Percentiles rank a stretch among this genome's conserved stretches.
Conservation (phyloP, 2,113 vertebrate genomes). For the Phrynosoma blainvillii region DNA sequence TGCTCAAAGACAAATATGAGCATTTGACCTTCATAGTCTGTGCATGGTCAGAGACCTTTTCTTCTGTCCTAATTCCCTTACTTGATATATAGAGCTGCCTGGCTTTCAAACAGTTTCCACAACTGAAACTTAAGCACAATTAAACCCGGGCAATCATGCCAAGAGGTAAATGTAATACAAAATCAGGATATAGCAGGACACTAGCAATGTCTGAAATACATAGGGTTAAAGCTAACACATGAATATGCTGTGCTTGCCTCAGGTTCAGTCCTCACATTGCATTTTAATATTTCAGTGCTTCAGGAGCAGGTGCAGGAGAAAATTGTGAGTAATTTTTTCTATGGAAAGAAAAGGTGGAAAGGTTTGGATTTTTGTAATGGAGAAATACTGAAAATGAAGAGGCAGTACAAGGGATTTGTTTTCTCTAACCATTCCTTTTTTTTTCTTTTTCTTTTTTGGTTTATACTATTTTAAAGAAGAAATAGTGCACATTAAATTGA, state of each 20-base stretch:
- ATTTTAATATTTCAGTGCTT: not conserved
- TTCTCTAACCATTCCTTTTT: too few relatives aligned
- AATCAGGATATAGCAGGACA: not conserved
- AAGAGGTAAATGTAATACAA: not conserved
- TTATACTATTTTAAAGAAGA: too few relatives aligned
- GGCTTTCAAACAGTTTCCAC: not conserved
- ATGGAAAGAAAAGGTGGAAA: not conserved
- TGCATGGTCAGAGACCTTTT: not conserved
- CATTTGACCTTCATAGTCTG: not conserved
- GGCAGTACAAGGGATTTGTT: not conserved
- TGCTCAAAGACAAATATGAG: not conserved
- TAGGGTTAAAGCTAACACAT: not conserved
- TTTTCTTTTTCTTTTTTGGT: too few relatives aligned
- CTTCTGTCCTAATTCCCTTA: not conserved
- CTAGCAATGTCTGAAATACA: not conserved
- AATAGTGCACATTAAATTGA: too few relatives aligned
- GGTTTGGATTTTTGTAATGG: not conserved
- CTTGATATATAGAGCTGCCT: not conserved
- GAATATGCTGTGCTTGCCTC: not conserved
- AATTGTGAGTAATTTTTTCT: not conserved
- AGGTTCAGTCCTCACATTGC: not conserved
- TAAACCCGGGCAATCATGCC: not conserved
- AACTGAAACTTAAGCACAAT: not conserved
- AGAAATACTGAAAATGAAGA: not conserved
- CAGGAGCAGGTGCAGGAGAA: too few relatives aligned